Percentiles rank a stretch among this genome's conserved stretches.
Conservation (phyloP, 2,888 invertebrate genomes). For the Thelaira solivaga region DNA sequence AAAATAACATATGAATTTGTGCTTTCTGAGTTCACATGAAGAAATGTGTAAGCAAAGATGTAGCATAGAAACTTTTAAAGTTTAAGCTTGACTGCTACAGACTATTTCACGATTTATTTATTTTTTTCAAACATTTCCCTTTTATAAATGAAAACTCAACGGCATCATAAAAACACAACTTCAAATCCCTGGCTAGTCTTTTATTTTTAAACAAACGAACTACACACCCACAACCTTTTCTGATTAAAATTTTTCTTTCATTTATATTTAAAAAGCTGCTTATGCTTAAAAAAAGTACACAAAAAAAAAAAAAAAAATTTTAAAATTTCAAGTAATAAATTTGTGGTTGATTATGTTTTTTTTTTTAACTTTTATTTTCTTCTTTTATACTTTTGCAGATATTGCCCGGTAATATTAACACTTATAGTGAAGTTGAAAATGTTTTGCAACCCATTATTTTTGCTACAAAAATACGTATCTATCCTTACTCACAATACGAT, state of each 20-base stretch:
- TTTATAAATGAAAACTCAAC: not conserved
- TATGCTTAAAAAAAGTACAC: not conserved
- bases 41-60: too few relatives aligned
- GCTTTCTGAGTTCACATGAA: too few relatives aligned
- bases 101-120: too few relatives aligned
- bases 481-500: constrained; percentile 87
- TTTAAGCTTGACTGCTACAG: too few relatives aligned
- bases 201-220: not conserved
- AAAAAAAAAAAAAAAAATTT: not conserved
- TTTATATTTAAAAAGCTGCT: not conserved
- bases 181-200: not conserved
- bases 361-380: constrained; percentile 18
- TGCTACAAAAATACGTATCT: constrained; percentile 86
- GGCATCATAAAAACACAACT: constrained; percentile 32
- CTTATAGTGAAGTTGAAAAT: constrained; percentile 85
- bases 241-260: not conserved
- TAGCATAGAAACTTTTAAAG: too few relatives aligned
- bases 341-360: constrained; percentile 47
- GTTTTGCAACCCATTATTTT: constrained; percentile 86
- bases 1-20: too few relatives aligned
- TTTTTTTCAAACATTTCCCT: not conserved
- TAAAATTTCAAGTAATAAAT: constrained; percentile 54
- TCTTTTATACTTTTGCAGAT: constrained; percentile 78
- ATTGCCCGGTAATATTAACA: constrained; percentile 87
- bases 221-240: constrained; percentile 8